Evolutionary conservation across 2,113 vertebrate species (phyloP).

Genomic region (Noturus placidus): DNA sequence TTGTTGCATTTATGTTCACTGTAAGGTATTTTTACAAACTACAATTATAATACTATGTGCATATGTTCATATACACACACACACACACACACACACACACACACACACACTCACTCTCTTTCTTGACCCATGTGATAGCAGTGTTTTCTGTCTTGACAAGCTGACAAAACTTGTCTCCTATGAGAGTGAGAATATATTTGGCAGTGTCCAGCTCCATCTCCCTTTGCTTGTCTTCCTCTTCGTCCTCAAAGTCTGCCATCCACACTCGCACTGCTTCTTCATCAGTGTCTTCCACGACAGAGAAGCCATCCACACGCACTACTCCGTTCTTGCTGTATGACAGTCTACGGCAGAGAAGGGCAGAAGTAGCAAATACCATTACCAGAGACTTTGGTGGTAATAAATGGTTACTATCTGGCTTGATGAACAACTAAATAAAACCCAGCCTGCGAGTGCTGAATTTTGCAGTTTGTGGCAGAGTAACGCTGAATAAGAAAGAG

Average conservation of each 20-base stretch:
- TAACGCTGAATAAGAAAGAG: conserved; percentile 6
- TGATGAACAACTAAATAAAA: conserved; percentile 16
- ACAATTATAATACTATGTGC: not conserved
- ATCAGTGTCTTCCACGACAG: conserved; percentile 84
- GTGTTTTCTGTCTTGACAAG: conserved; percentile 84
- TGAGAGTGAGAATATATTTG: conserved; percentile 83
- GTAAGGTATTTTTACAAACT: not conserved
- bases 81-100: not conserved
- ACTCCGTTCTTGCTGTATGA: conserved; percentile 89
- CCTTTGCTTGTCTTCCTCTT: conserved; percentile 65
- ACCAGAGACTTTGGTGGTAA: not conserved
- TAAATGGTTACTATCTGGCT: not conserved
- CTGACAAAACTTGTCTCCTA: conserved; percentile 87
- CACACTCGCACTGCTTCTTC: conserved; percentile 75
- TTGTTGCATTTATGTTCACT: conserved; percentile 4
- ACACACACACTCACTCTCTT: conserved; percentile 73
- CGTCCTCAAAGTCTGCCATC: conserved; percentile 34
- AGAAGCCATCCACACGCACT: conserved; percentile 86
- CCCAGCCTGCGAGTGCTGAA: not conserved
- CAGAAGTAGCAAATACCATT: not conserved
- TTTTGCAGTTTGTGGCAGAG: not conserved
- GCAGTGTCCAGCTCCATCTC: conserved; percentile 82
- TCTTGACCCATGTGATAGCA: conserved; percentile 85
- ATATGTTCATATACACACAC: not conserved
- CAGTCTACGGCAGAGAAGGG: conserved; percentile 67